Evolutionary conservation across 2,888 invertebrate species (phyloP).

Genomic region (Neoascia interrupta): DNA sequence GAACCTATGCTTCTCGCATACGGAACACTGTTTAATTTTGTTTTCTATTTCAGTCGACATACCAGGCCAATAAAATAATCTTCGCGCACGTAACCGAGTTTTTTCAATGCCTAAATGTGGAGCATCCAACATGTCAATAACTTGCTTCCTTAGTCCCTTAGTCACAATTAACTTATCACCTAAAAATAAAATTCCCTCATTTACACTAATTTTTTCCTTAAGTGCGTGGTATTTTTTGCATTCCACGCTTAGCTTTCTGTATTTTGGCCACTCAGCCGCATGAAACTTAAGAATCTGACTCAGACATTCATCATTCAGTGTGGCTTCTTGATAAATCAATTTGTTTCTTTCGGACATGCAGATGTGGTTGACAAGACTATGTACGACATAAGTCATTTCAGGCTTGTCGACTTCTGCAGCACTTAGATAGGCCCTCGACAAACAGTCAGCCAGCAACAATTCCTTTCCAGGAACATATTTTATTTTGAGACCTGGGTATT

Average conservation of each 20-base stretch:
- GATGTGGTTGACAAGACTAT: constrained; percentile 39
- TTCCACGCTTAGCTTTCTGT: no score
- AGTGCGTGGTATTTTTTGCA: no score
- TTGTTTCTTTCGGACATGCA: constrained; percentile 57
- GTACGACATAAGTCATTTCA: constrained; percentile 42
- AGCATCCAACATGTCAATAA: constrained; percentile 72
- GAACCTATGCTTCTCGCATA: no score
- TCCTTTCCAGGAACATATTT: constrained; percentile 67
- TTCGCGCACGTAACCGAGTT: no score
- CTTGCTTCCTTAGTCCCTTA: constrained; percentile 49
- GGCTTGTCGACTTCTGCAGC: constrained; percentile 17
- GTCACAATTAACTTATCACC: constrained; percentile 67
- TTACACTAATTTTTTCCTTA: constrained; percentile 36
- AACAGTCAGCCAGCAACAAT: constrained; percentile 66
- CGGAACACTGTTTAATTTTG: no score
- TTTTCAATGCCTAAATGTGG: no score
- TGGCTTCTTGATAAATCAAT: constrained; percentile 26
- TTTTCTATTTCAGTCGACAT: no score
- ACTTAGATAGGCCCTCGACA: constrained; percentile 59
- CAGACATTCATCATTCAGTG: constrained; percentile 28
- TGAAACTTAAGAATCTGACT: constrained; percentile 20
- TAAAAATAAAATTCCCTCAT: constrained; percentile 46
- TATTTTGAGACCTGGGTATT: constrained; percentile 69
- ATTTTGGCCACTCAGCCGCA: no score
- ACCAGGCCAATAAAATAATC: no score